Base-by-base conservation (phyloP, 35 echinoderm and acorn worm genomes). In the Apostichopus parvimensis region DNA sequence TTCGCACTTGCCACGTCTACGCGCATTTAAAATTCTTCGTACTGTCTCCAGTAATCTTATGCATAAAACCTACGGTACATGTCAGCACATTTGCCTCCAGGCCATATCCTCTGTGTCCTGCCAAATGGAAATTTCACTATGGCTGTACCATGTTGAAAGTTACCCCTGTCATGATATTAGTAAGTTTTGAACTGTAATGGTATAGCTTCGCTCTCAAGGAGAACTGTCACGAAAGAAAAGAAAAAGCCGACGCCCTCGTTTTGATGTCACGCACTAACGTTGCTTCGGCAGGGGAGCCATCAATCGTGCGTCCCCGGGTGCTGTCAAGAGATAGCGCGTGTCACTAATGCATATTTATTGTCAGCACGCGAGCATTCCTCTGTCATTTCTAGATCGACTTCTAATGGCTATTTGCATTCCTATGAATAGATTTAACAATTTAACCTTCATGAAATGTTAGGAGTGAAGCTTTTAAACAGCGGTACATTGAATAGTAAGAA, bases 351-450 rank as follows among this genome's bases (percentile, higher is more conserved):
- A 84, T 84, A 84, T 84, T 84, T 84, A 58, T 84, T 84, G 54
- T 58, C 81, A 84, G 81, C 81, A 84, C 81, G 81, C 81, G 81
- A 84, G 55, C 81, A 84, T 84, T 84, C 81, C 57, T 84, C 54
- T 84, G 81, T 84, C 81, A 22, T 84, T 59, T 56, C 81, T 58
- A 58, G 81, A 58, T 84, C 53, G 81, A 58, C 81, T 60, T 60
- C 81, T 84, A 84, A 84, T 84, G 81, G 81, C 53, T 59, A 60
- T 84, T 84, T 84, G 56, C 81, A 84, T 84, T 84, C 81, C 81
- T 84, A 75, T 75, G 71, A 75, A 75, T 75, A 75, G 71, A 75
- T 75, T 75, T 22, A 75, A 75, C 71, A 75, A 75, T 75, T 75
- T 75, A 75, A 75, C 71, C 71, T 75, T 75, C 71, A 75, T 75